These are phyloP conservation scores for Neoarius graeffei DNA, from an alignment of 2,113 vertebrate species.

Conservation along the genomic window DNA sequence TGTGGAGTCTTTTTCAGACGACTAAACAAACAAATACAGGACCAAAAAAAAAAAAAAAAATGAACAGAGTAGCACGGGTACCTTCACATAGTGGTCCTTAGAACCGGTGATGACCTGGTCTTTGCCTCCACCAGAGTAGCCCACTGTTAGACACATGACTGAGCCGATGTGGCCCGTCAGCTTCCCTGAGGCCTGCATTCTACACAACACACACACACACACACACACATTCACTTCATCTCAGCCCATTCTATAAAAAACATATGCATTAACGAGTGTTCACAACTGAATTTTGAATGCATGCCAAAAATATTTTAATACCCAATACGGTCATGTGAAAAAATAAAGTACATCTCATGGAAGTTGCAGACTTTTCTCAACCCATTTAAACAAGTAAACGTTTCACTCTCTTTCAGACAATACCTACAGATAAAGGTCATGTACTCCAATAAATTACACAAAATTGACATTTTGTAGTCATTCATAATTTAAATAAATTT, in stretches of 20 bases:
- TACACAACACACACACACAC: slow-evolving; percentile 57
- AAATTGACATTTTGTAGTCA: too few species aligned
- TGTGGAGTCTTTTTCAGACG: too few species aligned
- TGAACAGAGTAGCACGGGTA: slow-evolving; percentile 53
- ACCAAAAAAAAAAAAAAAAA: neutral
- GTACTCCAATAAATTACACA: too few species aligned
- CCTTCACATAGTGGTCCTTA: slow-evolving; percentile 98
- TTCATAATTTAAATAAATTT: too few species aligned
- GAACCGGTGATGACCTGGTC: slow-evolving; percentile 96
- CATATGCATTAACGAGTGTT: too few species aligned
- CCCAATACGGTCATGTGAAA: neutral
- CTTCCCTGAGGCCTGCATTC: slow-evolving; percentile 89
- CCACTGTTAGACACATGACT: slow-evolving; percentile 94
- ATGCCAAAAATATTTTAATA: neutral
- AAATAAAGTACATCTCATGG: too few species aligned
- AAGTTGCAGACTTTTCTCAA: too few species aligned
- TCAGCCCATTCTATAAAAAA: neutral
- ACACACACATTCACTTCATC: slow-evolving; percentile 4
- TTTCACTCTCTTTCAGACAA: too few species aligned
- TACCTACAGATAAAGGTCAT: too few species aligned
- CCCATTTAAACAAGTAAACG: too few species aligned
- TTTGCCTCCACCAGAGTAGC: slow-evolving; percentile 82
- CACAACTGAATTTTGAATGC: too few species aligned
- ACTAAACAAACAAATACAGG: neutral
- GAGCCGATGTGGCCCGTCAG: slow-evolving; percentile 92